Conservation (phyloP, 2,888 invertebrate genomes). For the Mimas tiliae region DNA sequence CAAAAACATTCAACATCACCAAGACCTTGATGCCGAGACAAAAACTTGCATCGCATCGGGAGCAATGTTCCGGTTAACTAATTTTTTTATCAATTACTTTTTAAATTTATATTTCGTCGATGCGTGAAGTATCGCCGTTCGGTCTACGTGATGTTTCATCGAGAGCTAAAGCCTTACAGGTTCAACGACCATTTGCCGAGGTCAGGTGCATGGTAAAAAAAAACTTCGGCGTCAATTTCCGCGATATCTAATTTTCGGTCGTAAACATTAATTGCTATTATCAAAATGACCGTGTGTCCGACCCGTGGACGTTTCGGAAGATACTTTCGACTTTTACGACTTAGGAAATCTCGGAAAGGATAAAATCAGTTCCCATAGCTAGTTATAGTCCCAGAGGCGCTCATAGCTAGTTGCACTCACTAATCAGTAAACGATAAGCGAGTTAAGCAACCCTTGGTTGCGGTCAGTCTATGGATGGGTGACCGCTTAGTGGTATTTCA, state of each 20-base stretch:
- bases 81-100: constrained; percentile 31
- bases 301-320: constrained; percentile 27
- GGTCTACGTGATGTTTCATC: constrained; percentile 64
- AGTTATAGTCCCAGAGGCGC: no score
- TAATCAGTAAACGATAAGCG: no score
- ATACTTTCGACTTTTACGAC: constrained; percentile 7
- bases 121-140: constrained; percentile 65
- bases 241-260: constrained; percentile 72
- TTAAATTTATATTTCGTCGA: constrained; percentile 36
- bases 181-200: constrained; percentile 69
- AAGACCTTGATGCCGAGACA: constrained; percentile 20
- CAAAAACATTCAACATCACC: constrained; percentile 8
- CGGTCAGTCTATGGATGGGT: no score
- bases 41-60: constrained; percentile 26
- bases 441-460: no score
- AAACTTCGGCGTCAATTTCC: constrained; percentile 51
- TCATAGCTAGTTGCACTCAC: no score
- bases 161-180: constrained; percentile 50
- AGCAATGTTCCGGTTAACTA: constrained; percentile 27
- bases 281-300: constrained; percentile 46
- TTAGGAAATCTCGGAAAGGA: neutral
- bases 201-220: constrained; percentile 69
- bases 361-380: neutral
- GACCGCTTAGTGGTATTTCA: no score
- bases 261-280: constrained; percentile 69